Conservation (phyloP, 2,888 invertebrate genomes). For the Tetramorium bicarinatum region DNA sequence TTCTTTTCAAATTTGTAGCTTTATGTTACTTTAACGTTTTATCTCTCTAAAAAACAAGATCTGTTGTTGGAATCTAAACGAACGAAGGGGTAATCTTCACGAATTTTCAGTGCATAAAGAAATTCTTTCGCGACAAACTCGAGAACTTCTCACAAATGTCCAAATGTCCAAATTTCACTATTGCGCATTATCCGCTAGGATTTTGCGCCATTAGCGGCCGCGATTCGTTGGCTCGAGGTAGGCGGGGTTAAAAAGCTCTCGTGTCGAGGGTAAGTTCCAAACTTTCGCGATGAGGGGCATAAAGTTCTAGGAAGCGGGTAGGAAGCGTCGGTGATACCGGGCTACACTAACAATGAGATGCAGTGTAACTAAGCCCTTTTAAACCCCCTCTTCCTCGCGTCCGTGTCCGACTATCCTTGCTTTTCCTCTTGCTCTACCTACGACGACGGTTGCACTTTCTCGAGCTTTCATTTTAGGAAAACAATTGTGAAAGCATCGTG, state of each 20-base stretch:
- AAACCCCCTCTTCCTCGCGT: conserved; percentile 40
- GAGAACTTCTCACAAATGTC: conserved; percentile 5
- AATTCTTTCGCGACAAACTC: conserved; percentile 1
- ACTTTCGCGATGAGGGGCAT: conserved; percentile 63
- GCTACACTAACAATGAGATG: conserved; percentile 72
- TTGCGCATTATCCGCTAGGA: conserved; percentile 27
- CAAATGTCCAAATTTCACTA: conserved; percentile 37
- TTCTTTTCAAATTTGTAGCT: neutral
- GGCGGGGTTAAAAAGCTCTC: conserved; percentile 65
- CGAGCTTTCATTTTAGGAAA: conserved; percentile 78
- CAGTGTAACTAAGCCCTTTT: conserved; percentile 71
- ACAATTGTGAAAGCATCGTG: conserved; percentile 75
- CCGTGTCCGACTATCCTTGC: conserved; percentile 52
- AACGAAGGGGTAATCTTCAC: neutral
- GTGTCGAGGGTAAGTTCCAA: conserved; percentile 65
- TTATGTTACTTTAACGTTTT: neutral
- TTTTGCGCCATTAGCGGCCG: conserved; percentile 49
- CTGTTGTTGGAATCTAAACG: neutral
- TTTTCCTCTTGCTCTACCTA: conserved; percentile 30
- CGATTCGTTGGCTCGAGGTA: conserved; percentile 44
- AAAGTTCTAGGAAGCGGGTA: conserved; percentile 57
- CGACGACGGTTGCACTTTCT: conserved; percentile 61
- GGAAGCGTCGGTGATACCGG: conserved; percentile 59
- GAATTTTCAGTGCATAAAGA: neutral
- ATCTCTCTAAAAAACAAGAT: neutral